A percentile compares a stretch with the other conserved stretches of the same genome.
Evolutionary conservation across 2,797 vertebrate genomes (phyloP).

Genomic region (Cebuella pygmaea): DNA sequence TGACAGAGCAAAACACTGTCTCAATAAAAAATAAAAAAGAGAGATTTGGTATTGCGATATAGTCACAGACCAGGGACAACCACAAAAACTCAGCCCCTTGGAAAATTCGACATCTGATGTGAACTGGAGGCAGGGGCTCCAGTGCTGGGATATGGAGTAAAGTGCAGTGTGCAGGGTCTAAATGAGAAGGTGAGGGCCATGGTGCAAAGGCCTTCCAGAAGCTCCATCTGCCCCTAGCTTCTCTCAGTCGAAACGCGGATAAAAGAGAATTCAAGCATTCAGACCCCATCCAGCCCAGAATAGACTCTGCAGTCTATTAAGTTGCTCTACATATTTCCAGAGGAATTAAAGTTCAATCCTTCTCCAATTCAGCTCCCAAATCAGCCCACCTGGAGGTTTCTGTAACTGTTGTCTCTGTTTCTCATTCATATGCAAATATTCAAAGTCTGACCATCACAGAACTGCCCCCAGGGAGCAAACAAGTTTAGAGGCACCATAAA

Average conservation of each 20-base stretch:
- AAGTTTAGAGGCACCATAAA: not conserved
- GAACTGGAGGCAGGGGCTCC: not conserved
- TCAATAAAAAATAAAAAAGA: not conserved
- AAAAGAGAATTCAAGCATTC: not conserved
- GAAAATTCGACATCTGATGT: not conserved
- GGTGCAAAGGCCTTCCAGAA: not conserved
- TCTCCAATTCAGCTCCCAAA: not conserved
- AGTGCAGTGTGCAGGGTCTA: no score
- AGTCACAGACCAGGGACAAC: not conserved
- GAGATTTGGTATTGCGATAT: not conserved
- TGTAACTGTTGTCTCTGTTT: not conserved
- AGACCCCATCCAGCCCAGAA: not conserved
- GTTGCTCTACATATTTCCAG: not conserved
- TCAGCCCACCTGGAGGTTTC: not conserved
- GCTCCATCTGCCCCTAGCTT: not conserved
- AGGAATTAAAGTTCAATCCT: not conserved
- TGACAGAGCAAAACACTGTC: not conserved
- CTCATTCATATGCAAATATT: not conserved
- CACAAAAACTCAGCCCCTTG: not conserved
- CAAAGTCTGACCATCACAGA: not conserved
- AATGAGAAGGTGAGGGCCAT: not conserved
- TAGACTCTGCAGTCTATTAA: not conserved
- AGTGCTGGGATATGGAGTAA: rapidly evolving
- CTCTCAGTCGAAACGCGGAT: not conserved
- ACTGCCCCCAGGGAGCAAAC: not conserved